These are phyloP conservation scores for Tetramorium parvispinum DNA, from an alignment of 1,140 invertebrate genomes.

Conservation along the genomic window DNA sequence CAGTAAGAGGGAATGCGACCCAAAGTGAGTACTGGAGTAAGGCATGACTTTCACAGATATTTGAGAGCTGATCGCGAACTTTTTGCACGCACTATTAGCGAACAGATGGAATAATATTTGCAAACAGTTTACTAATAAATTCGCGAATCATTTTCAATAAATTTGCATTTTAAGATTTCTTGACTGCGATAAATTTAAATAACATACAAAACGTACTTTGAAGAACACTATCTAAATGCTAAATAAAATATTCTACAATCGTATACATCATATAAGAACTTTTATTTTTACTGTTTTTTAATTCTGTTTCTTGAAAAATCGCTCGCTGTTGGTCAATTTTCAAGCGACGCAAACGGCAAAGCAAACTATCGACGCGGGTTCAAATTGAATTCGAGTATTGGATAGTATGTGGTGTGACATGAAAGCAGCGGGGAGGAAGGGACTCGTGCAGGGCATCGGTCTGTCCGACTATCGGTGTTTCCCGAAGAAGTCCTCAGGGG, in stretches of 20 bases:
- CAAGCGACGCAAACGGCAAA: constrained; percentile 13
- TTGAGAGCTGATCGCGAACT: background rate
- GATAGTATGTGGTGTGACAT: constrained; percentile 20
- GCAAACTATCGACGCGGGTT: constrained; percentile 7
- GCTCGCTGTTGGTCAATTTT: constrained; percentile 3
- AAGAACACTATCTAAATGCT: background rate
- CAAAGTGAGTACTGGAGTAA: too few species aligned
- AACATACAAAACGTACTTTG: background rate
- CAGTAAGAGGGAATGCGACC: too few species aligned
- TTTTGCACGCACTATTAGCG: too few species aligned
- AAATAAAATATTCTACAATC: background rate
- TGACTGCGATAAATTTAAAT: background rate
- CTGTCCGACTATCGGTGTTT: constrained; percentile 24
- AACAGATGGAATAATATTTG: too few species aligned
- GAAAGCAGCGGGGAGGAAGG: constrained; percentile 55
- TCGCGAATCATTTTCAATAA: too few species aligned
- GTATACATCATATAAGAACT: background rate
- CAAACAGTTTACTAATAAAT: too few species aligned
- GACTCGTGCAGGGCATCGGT: constrained; percentile 31
- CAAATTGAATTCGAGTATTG: constrained; percentile 67
- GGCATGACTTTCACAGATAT: too few species aligned
- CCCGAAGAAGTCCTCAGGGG: constrained; percentile 64
- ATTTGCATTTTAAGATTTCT: background rate
- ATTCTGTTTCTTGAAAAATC: background rate
- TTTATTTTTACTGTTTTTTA: background rate